Base-by-base conservation (phyloP, 2,888 invertebrate species). In the Callyntrura sp. region DNA sequence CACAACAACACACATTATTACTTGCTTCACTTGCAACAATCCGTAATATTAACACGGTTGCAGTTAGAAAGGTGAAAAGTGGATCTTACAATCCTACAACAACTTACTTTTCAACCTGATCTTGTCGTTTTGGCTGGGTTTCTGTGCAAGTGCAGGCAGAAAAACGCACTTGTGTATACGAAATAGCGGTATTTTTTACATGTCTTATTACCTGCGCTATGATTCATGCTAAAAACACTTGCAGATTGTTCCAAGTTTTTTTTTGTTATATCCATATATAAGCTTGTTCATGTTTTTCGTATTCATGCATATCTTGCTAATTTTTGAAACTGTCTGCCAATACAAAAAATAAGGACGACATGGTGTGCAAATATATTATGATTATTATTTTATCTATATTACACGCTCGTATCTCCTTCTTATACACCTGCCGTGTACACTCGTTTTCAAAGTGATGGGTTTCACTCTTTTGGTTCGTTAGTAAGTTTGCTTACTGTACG, bases 101-200 rank as follows among this genome's bases (percentile, higher is more conserved):
- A 79, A 79, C 79, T 78, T 60, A 81, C 60, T 70, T 57, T 85
- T 73, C 43, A 73, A 85, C 70, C 55, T 60, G 73, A 85, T 73
- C 57, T 73, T 85, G 73, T 85, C 73, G 55, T 23, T 57, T 85
- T 55, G 17, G 35, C 20, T 73, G 11, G 0, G 12, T 11, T 35
- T 28, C 17, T n/a, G n/a, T n/a, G n/a, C n/a, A n/a, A n/a, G n/a
- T n/a, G n/a, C n/a, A n/a, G n/a, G n/a, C n/a, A n/a, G n/a, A n/a
- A n/a, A n/a, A n/a, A n/a, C n/a, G n/a, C n/a, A n/a, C n/a, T n/a
- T n/a, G n/a, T n/a, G n/a, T 25, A 1, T 62, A 70, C 45, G 45
- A 85, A 55, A 73, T 85, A 73, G 73, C 85, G 85, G 85, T 85
- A 73, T 28, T 73, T 73, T 84, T 85, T 55, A 1, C n/a, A n/a